These are phyloP conservation scores for Chaetodon trifasciatus DNA, from an alignment of 2,797 vertebrate species.

Conservation along the genomic window DNA sequence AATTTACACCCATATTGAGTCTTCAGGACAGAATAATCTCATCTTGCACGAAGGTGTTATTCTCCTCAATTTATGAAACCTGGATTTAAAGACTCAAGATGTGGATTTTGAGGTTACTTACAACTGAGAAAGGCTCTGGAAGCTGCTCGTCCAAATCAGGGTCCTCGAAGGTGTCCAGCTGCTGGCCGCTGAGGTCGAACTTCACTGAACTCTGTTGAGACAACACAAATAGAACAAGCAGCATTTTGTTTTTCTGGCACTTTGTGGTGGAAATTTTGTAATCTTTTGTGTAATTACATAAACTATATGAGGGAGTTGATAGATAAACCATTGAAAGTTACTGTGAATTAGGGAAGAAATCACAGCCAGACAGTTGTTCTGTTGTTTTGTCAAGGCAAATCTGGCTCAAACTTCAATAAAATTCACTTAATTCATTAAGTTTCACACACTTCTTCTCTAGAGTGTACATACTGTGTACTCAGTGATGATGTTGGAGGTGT, in stretches of 20 bases:
- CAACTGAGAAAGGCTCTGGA: slow-evolving; percentile 44
- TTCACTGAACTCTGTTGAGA: slow-evolving; percentile 75
- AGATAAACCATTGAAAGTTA: too few species aligned
- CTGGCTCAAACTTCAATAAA: neutral
- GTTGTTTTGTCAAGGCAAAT: neutral
- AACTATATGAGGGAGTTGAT: too few species aligned
- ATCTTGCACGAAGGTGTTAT: too few species aligned
- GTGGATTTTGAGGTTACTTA: slow-evolving; percentile 50
- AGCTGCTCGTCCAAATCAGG: slow-evolving; percentile 51
- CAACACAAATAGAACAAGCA: neutral
- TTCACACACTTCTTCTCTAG: slow-evolving; percentile 3
- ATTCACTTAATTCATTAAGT: neutral
- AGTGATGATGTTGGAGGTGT: slow-evolving; percentile 74
- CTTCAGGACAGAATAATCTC: too few species aligned
- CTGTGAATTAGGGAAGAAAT: too few species aligned
- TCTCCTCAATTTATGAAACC: neutral
- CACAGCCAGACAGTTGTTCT: too few species aligned
- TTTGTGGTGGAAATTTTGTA: neutral
- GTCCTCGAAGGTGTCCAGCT: slow-evolving; percentile 50
- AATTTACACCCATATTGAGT: neutral
- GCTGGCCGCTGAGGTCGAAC: slow-evolving; percentile 61
- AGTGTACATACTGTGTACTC: slow-evolving; percentile 76
- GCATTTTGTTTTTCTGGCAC: neutral
- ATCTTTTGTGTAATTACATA: neutral
- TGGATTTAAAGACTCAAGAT: neutral